A percentile compares a stretch with the other conserved stretches of the same genome.
Evolutionary conservation across 2,113 vertebrate genomes (phyloP).

Genomic region (Carlito syrichta): DNA sequence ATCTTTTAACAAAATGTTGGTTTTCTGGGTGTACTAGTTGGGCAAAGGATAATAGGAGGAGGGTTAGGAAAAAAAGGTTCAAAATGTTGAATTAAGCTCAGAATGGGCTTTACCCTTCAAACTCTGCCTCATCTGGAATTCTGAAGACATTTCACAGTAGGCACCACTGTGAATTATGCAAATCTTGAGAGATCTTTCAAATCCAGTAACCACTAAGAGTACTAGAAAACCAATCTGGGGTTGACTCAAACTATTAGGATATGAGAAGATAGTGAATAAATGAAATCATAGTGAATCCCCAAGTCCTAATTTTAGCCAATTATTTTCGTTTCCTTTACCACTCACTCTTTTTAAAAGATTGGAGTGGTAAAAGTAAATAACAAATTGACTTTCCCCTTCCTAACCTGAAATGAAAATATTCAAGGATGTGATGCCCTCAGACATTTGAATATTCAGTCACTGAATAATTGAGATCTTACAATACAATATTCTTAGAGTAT

Average conservation of each 20-base stretch:
- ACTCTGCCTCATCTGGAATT: constrained; percentile 45
- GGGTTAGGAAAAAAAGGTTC: not conserved
- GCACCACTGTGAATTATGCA: constrained; percentile 52
- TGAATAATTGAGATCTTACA: not conserved
- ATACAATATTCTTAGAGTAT: not conserved
- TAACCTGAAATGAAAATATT: constrained; percentile 25
- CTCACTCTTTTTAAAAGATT: not conserved
- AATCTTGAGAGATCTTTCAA: constrained; percentile 63
- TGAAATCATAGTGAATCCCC: constrained; percentile 63
- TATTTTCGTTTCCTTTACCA: constrained; percentile 57
- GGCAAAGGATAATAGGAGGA: constrained; percentile 19
- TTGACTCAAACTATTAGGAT: constrained; percentile 40
- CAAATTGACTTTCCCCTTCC: constrained; percentile 19
- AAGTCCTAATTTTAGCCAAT: constrained; percentile 56
- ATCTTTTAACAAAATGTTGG: constrained; percentile 49
- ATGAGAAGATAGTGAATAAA: constrained; percentile 42
- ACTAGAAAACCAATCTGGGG: constrained; percentile 48
- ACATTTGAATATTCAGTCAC: not conserved
- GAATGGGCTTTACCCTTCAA: not conserved
- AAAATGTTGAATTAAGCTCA: constrained; percentile 14
- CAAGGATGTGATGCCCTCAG: not conserved
- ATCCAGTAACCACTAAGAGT: constrained; percentile 58
- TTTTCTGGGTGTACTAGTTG: constrained; percentile 10
- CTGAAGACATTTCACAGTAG: not conserved
- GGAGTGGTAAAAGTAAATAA: constrained; percentile 26